These are phyloP conservation scores for Nyctereutes procyonoides DNA, from an alignment of 2,113 vertebrate species.

Conservation along the genomic window DNA sequence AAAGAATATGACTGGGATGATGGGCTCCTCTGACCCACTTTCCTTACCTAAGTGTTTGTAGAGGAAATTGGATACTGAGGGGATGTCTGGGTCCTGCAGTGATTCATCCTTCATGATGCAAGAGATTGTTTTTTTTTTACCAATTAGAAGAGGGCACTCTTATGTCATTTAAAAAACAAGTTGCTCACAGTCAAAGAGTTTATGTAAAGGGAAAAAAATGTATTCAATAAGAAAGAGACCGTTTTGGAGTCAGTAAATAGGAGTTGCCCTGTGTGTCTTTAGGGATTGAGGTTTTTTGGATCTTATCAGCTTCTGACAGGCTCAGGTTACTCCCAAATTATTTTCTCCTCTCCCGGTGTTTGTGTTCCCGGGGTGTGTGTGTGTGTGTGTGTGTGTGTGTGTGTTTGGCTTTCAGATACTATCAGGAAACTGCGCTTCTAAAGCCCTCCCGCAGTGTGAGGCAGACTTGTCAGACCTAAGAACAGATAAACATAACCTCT, in stretches of 20 bases:
- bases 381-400: neutral
- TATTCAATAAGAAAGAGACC: neutral
- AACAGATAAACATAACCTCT: slow-evolving; percentile 29
- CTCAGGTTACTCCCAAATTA: slow-evolving; percentile 55
- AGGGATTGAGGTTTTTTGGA: neutral
- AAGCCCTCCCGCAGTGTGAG: slow-evolving; percentile 14
- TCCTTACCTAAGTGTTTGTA: slow-evolving; percentile 66
- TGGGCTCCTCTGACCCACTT: slow-evolving; percentile 74
- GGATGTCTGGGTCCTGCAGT: slow-evolving; percentile 56
- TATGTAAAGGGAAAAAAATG: neutral
- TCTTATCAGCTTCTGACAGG: slow-evolving; percentile 58
- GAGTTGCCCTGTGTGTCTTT: neutral
- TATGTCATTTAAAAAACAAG: slow-evolving; percentile 68
- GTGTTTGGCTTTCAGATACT: slow-evolving; percentile 31
- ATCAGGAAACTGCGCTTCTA: slow-evolving; percentile 29
- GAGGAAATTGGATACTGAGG: slow-evolving; percentile 66
- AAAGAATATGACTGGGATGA: slow-evolving; percentile 66
- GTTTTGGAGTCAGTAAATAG: slow-evolving; percentile 24
- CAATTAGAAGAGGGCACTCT: slow-evolving; percentile 46
- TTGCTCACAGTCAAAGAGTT: slow-evolving; percentile 45
- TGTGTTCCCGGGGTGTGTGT: neutral
- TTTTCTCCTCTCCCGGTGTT: slow-evolving; percentile 28
- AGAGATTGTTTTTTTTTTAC: slow-evolving; percentile 62
- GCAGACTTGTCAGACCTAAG: neutral
- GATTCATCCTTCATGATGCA: slow-evolving; percentile 62